A percentile compares a stretch with the other conserved stretches of the same genome.
Conservation (phyloP, 2,113 vertebrate species). For the Tauraco erythrolophus region DNA sequence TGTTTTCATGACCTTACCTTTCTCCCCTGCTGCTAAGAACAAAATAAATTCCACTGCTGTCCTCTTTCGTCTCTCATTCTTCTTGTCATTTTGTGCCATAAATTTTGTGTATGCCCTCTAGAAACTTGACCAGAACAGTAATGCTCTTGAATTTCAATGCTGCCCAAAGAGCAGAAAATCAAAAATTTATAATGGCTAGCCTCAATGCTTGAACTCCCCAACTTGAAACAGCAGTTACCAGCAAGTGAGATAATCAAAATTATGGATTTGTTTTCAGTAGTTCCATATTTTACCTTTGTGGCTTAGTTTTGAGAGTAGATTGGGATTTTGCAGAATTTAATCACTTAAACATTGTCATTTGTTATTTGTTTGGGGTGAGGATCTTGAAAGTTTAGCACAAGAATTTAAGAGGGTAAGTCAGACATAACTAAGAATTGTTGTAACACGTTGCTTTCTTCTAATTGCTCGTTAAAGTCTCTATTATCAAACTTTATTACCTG, state of each 20-base stretch:
- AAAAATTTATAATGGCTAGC: background rate
- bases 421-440: background rate
- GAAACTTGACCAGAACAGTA: background rate
- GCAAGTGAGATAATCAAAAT: background rate
- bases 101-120: background rate
- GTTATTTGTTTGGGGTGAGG: rapidly evolving
- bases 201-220: background rate
- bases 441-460: background rate
- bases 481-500: background rate
- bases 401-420: background rate
- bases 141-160: background rate
- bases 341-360: background rate
- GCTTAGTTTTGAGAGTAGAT: background rate
- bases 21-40: background rate
- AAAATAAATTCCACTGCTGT: background rate
- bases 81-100: background rate
- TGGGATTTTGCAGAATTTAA: background rate
- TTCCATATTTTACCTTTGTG: background rate
- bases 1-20: background rate
- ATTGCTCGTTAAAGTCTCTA: rapidly evolving
- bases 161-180: background rate
- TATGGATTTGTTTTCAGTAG: background rate
- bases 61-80: background rate
- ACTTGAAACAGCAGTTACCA: background rate
- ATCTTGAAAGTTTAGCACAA: background rate